Evolutionary conservation across 2,888 invertebrate species (phyloP), one percentile per base, ranked within the genome.

Genomic region (Listrodromus nycthemerus): DNA sequence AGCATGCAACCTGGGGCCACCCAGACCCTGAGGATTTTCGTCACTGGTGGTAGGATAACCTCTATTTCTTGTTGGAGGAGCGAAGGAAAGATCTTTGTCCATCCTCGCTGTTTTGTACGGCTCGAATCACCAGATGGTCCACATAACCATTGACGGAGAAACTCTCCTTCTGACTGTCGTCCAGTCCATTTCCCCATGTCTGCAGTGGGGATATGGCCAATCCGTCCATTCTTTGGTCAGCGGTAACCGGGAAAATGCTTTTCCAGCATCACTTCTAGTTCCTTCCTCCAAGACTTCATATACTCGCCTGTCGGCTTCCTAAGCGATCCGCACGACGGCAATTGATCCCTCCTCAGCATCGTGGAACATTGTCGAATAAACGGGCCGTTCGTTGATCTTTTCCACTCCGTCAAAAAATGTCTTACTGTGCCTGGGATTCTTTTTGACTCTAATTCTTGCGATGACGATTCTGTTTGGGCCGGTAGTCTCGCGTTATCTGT

Each of bases 401-500:
- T 41, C 80, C 76, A 80, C 10, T 13, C 30, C 0, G 75, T 21
- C 5, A 73, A 65, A 69, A 79, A 71, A 55, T 79, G 27, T 30
- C 58, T 33, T 27, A 67, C 58, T 45, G 73, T 48, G 33, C 73
- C 80, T 73, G 75, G 82, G 41, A 78, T 75, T 79, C 84, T 75
- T 24, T 70, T 75, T 50, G 75, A 27, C 58, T 81, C 74, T 81
- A 78, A 1, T 78, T 58, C 69, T 78, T 81, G 52, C 58, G 61
- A 21, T 37, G 71, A 67, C 63, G 73, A 37, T 78, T 77, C 30
- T 81, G 55, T 65, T 81, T 80, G 80, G 16, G 24, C 48, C 69
- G 63, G 70, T 21, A 67, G 69, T 84, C 77, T 78, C 52, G 69
- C 80, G 80, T 16, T 74, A 69, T 84, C 77, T 77, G 74, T 80